phyloP scores from a whole-genome alignment of 2,113 vertebrate species.

The Dryoscopus gambensis region DNA sequence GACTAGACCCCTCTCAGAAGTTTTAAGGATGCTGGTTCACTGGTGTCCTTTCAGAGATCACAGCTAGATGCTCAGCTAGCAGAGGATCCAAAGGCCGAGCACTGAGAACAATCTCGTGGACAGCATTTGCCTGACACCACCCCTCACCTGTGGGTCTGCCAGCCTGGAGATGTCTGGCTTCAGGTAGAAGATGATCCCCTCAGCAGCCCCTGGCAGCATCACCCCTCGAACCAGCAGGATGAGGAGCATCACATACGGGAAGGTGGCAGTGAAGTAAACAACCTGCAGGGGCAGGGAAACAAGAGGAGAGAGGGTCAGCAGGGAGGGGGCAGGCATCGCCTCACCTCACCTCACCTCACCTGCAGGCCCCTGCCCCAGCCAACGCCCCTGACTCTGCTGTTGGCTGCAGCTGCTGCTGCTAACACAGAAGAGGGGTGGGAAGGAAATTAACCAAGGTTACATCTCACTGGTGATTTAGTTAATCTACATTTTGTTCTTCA shows the following conservation, averaged over 20 bases:
- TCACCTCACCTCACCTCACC: neutral
- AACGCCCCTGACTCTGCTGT: neutral
- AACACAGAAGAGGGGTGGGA: neutral
- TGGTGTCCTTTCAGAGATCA: neutral
- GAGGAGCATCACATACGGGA: slow-evolving; percentile 92
- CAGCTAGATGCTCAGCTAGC: neutral
- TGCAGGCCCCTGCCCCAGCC: neutral
- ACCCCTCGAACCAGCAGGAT: slow-evolving; percentile 86
- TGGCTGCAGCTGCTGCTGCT: neutral
- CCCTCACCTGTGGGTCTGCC: slow-evolving; percentile 86
- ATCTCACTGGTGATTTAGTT: neutral
- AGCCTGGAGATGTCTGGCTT: slow-evolving; percentile 87
- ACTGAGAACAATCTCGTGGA: neutral
- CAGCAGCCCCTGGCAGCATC: slow-evolving; percentile 85
- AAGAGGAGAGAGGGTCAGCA: neutral
- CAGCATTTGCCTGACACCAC: neutral
- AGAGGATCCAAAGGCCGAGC: neutral
- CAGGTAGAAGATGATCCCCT: slow-evolving; percentile 90
- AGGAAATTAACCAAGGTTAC: neutral
- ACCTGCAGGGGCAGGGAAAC: slow-evolving; percentile 72
- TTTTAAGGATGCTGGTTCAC: neutral
- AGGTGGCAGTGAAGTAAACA: slow-evolving; percentile 95
- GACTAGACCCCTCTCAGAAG: neutral
- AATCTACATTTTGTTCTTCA: slow-evolving; percentile 1
- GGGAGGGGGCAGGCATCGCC: neutral